Percentiles rank a stretch among this genome's conserved stretches.
phyloP scores from a whole-genome alignment of 2,797 vertebrate genomes.

The Chiroxiphia lanceolata region DNA sequence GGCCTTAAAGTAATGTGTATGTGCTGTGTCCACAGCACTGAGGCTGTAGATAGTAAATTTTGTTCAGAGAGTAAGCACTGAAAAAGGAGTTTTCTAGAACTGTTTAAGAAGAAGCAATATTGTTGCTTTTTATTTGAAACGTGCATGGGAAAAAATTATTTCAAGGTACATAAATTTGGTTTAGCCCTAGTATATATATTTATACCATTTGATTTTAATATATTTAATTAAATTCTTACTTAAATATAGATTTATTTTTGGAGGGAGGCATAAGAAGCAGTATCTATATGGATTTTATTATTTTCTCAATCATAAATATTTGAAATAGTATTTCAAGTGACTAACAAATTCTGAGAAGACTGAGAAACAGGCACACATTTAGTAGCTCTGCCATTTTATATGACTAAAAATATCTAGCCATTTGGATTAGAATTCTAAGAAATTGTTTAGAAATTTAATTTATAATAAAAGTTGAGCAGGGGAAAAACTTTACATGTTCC shows the following conservation, averaged over 20 bases:
- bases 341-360: not conserved
- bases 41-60: not conserved
- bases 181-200: not conserved
- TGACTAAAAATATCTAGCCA: not conserved
- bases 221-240: not conserved
- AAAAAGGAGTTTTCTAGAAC: not conserved
- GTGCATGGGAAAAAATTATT: not conserved
- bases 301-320: not conserved
- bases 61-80: not conserved
- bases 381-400: not conserved
- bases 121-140: not conserved
- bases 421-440: not conserved
- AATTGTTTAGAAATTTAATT: not conserved
- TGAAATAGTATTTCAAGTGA: not conserved
- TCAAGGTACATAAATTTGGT: not conserved
- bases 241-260: not conserved
- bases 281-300: not conserved
- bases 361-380: not conserved
- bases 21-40: accelerated
- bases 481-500: not conserved
- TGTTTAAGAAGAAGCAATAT: not conserved
- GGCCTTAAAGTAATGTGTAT: not conserved
- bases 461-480: not conserved
- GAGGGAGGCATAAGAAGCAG: not conserved
- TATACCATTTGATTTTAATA: not conserved